A percentile compares a stretch with the other conserved stretches of the same genome.
phyloP scores from a whole-genome alignment of 2,888 invertebrate genomes.

The Rhabditoides inermis region DNA sequence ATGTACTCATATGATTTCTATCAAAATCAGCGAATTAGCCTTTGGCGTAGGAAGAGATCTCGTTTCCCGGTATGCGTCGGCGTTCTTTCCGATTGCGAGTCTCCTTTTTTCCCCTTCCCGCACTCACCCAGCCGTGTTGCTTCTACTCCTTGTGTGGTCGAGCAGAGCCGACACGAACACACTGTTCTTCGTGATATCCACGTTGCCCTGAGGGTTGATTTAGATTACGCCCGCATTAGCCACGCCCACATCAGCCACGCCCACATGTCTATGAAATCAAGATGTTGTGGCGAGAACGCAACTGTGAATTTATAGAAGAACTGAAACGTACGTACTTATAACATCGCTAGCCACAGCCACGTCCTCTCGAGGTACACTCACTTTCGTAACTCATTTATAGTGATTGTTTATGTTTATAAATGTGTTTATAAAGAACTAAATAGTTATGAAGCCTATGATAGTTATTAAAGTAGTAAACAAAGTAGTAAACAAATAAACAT shows the following conservation, averaged over 20 bases:
- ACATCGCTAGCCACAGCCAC: background rate
- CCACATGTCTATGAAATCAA: no score
- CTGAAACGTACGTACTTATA: background rate
- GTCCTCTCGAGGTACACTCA: background rate
- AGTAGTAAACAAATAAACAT: background rate
- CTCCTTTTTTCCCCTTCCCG: no score
- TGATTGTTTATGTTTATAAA: no score
- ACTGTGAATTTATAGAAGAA: background rate
- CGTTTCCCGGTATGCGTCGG: no score
- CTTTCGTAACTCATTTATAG: background rate
- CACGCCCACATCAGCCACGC: no score
- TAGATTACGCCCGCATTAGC: no score
- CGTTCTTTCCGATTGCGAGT: background rate
- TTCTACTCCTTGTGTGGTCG: constrained; percentile 29
- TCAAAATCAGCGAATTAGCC: no score
- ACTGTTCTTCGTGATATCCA: constrained; percentile 22
- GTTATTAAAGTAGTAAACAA: no score
- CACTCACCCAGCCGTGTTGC: constrained; percentile 17
- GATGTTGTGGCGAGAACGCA: background rate
- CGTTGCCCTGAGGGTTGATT: constrained; percentile 22
- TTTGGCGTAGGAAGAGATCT: no score
- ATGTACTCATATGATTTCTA: background rate
- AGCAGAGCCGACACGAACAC: constrained; percentile 32
- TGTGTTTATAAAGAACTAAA: no score
- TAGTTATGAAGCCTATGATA: no score